Conservation (phyloP, 2,113 vertebrate genomes). For the Austrofundulus limnaeus region DNA sequence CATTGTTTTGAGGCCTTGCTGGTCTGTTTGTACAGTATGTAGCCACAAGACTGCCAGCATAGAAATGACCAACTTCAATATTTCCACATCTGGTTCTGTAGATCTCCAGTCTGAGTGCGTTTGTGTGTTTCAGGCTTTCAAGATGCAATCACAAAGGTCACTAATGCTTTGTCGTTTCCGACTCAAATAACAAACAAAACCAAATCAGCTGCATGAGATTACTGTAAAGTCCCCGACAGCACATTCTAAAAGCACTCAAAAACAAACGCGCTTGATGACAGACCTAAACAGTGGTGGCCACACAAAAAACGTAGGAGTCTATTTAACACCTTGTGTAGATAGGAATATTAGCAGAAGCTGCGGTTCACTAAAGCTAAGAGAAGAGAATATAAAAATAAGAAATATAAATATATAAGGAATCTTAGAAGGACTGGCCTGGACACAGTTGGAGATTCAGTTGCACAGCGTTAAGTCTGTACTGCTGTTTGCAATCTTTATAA, state of each 20-base stretch:
- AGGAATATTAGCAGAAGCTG: background rate
- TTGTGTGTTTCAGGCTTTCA: constrained; percentile 12
- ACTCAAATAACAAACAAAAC: constrained; percentile 8
- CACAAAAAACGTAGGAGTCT: background rate
- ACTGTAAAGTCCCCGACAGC: background rate
- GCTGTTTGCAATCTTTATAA: too few relatives aligned
- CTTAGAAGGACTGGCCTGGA: background rate
- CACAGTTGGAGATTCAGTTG: background rate
- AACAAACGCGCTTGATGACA: constrained; percentile 2
- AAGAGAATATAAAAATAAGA: background rate
- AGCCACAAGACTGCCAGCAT: constrained; percentile 15
- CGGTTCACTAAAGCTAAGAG: background rate
- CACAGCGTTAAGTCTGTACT: background rate
- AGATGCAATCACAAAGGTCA: constrained; percentile 12
- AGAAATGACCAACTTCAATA: constrained; percentile 37
- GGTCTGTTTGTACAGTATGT: constrained; percentile 43
- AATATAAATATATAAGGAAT: too few relatives aligned
- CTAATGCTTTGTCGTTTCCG: constrained; percentile 10
- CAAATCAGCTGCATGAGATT: background rate
- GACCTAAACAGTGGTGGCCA: background rate
- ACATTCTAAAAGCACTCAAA: background rate
- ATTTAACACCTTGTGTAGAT: background rate
- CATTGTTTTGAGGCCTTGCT: background rate
- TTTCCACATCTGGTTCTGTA: constrained; percentile 62
- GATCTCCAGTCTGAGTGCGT: constrained; percentile 3